Conservation (phyloP, 2,797 vertebrate genomes). For the Harpagifer antarcticus region DNA sequence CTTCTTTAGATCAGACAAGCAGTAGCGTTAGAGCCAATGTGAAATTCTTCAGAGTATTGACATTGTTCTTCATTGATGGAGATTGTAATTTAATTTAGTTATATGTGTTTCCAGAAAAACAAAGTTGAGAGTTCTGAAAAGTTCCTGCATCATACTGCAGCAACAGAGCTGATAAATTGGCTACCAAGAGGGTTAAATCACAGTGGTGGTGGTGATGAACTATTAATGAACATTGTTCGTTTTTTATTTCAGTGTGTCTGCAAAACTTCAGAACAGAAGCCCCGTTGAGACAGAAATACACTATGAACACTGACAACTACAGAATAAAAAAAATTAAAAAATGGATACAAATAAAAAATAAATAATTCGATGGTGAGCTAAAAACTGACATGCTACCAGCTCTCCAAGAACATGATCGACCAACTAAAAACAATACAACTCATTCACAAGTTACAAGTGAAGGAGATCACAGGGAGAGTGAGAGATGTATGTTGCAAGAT, state of each 20-base stretch:
- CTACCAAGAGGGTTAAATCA: constrained; percentile 36
- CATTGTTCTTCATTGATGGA: constrained; percentile 7
- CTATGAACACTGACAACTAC: constrained; percentile 33
- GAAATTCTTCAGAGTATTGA: constrained; percentile 16
- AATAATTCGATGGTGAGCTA: constrained; percentile 9
- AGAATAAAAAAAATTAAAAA: constrained; percentile 33
- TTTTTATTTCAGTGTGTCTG: constrained; percentile 33
- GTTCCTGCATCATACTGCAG: background rate
- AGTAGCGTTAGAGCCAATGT: constrained; percentile 8
- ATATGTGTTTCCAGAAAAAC: constrained; percentile 16
- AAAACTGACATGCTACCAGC: constrained; percentile 15
- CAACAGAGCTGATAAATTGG: constrained; percentile 43
- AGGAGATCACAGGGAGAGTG: constrained; percentile 5
- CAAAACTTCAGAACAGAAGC: constrained; percentile 47
- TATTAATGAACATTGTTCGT: constrained; percentile 44
- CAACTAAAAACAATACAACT: constrained; percentile 1
- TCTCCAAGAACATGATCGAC: constrained; percentile 1
- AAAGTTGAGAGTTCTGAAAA: constrained; percentile 1
- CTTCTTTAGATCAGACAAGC: constrained; percentile 4
- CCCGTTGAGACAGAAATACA: constrained; percentile 24
- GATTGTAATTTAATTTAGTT: constrained; percentile 13
- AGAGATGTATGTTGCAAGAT: no score
- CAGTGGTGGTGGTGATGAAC: constrained; percentile 23
- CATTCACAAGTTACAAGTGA: constrained; percentile 1
- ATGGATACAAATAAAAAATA: background rate